Conservation (phyloP, 2,888 invertebrate genomes). For the Melinaea menophilus region DNA sequence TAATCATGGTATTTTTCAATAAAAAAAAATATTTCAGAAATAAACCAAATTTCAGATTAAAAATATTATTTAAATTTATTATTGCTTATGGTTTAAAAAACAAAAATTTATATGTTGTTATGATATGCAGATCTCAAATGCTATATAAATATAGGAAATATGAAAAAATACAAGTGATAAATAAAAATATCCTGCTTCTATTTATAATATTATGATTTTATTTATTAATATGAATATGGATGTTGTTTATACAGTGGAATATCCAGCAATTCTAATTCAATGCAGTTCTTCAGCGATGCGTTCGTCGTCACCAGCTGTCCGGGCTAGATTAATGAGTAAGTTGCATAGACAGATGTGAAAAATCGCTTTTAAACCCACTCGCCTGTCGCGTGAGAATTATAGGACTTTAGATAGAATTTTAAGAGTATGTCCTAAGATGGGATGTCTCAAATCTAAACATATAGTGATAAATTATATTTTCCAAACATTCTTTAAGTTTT, state of each 20-base stretch:
- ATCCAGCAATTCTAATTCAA: slow-evolving; percentile 18
- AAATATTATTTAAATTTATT: too few relatives aligned
- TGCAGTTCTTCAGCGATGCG: slow-evolving; percentile 31
- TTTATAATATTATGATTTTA: not conserved
- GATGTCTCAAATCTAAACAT: not conserved
- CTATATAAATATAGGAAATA: too few relatives aligned
- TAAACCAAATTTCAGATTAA: too few relatives aligned
- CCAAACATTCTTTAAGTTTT: too few relatives aligned
- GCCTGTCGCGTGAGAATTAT: slow-evolving; percentile 9
- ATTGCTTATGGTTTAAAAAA: too few relatives aligned
- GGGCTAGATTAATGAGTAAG: slow-evolving; percentile 35
- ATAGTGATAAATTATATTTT: not conserved
- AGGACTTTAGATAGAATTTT: slow-evolving; percentile 1
- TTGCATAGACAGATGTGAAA: slow-evolving; percentile 33
- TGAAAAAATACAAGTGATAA: too few relatives aligned
- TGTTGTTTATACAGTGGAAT: slow-evolving; percentile 2
- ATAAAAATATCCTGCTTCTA: too few relatives aligned
- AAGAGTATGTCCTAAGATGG: not conserved
- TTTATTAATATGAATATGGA: not conserved
- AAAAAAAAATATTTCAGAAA: too few relatives aligned
- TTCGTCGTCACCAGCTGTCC: slow-evolving; percentile 38
- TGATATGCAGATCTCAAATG: too few relatives aligned
- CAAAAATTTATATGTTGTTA: too few relatives aligned
- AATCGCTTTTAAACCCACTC: slow-evolving; percentile 31
- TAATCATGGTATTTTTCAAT: too few relatives aligned